phyloP scores from a whole-genome alignment of 2,113 vertebrate genomes.

The Anarhynchus alexandrinus region DNA sequence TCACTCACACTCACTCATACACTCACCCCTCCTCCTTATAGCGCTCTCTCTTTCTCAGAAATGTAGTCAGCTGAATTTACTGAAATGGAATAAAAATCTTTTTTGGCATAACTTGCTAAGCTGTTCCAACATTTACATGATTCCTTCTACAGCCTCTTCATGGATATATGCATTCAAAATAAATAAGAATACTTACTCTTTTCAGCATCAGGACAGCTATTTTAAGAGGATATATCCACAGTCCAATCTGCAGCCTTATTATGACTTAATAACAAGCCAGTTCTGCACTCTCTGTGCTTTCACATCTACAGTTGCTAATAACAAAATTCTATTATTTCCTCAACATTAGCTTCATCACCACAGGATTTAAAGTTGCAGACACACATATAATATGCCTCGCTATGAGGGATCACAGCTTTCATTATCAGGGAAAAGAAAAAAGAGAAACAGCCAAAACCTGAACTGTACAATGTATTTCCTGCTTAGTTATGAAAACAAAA shows the following conservation, averaged over 20 bases:
- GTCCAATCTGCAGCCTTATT: not conserved
- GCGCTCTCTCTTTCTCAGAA: not conserved
- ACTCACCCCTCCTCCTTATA: not conserved
- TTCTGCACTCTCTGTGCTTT: not conserved
- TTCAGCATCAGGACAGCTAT: not conserved
- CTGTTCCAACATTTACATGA: not conserved
- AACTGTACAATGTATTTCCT: not conserved
- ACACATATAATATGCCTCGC: not conserved
- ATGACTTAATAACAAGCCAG: not conserved
- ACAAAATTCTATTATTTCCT: not conserved
- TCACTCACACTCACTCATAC: not conserved
- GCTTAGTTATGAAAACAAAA: not conserved
- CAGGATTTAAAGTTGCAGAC: not conserved
- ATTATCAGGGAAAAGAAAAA: not conserved
- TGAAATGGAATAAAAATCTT: not conserved
- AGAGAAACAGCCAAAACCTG: not conserved
- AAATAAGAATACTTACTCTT: not conserved
- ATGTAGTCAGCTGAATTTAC: not conserved
- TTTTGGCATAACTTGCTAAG: not conserved
- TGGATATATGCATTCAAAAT: not conserved
- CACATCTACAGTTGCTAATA: not conserved
- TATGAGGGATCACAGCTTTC: not conserved
- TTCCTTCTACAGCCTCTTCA: not conserved
- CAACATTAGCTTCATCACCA: not conserved
- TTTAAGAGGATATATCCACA: not conserved